Evolutionary conservation across 2,797 vertebrate species (phyloP), one percentile per base, ranked within the genome.

Genomic region (Chromobotia macracanthus): DNA sequence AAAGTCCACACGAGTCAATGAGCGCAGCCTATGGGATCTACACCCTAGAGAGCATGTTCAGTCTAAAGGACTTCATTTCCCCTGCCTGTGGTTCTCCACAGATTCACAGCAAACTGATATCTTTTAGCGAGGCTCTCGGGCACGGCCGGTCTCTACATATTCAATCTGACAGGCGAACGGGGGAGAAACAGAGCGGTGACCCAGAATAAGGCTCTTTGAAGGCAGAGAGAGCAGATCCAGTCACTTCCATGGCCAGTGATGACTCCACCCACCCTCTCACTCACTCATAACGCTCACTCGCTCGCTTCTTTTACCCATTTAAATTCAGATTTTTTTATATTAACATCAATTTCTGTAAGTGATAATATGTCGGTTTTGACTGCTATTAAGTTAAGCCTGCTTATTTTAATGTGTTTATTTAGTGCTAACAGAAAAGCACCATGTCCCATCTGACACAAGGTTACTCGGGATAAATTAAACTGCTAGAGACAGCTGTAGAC

Each of bases 181-280:
- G 86, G 18, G 89, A 89, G 90, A 91, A 91, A 84, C 90, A 90
- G 89, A 88, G 89, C 91, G 88, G 87, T 92, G 93, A 94, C 92
- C 92, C 90, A 75, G 84, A 89, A 84, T 86, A 88, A 92, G 91
- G 84, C 61, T 84, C 86, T 91, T 87, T 83, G 86, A 89, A 88
- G 90, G 41, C 50, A 68, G 25, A 81, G 80, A 85, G 84, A 81
- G 87, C 79, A 84, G 86, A 60, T 66, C 73, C 86, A 74, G 82
- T 83, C 84, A 84, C 77, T 38, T 87, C n/a, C 48, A 60, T 69
- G 83, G 76, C 82, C 75, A 78, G 80, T 23, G 67, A 28, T 56
- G 31, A 58, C 56, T 63, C 23, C 48, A 46, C 61, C 44, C 65
- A 53, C 44, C 68, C 69, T 76, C n/a, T n/a, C n/a, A n/a, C n/a